A percentile compares a stretch with the other conserved stretches of the same genome.
These are phyloP conservation scores for Nemapogon koenigi DNA, from an alignment of 2,888 invertebrate species.

Conservation along the genomic window DNA sequence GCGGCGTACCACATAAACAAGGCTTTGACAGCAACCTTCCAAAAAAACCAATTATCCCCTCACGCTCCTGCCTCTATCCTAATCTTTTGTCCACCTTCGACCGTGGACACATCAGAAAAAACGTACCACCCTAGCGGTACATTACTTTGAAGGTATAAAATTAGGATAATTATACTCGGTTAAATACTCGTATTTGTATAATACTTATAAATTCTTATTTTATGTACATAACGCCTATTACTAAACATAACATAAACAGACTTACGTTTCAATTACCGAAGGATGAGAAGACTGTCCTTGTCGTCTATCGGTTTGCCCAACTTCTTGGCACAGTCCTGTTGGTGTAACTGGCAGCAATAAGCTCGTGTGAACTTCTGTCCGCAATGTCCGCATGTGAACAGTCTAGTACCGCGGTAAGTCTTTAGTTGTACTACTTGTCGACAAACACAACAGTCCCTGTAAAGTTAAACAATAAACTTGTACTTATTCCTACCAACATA, in stretches of 20 bases:
- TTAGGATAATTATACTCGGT: background rate
- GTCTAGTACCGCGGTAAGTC: constrained; percentile 15
- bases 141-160: constrained; percentile 1
- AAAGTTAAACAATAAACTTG: too few species aligned
- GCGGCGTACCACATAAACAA: constrained; percentile 43
- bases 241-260: too few species aligned
- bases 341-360: constrained; percentile 48
- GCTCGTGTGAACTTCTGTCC: constrained; percentile 41
- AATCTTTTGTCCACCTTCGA: constrained; percentile 33
- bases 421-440: constrained; percentile 29
- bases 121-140: background rate
- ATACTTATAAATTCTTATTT: background rate
- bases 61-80: constrained; percentile 23
- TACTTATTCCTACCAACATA: too few species aligned
- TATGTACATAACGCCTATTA: too few species aligned
- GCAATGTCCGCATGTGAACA: constrained; percentile 38
- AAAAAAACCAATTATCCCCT: constrained; percentile 37
- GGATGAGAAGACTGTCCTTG: constrained; percentile 26
- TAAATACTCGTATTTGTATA: background rate
- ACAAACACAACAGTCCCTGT: constrained; percentile 43
- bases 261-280: constrained; percentile 27
- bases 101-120: constrained; percentile 26
- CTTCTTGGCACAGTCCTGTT: constrained; percentile 30
- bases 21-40: constrained; percentile 29
- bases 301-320: constrained; percentile 24